Percentiles rank a stretch among this genome's conserved stretches.
Evolutionary conservation across 2,888 invertebrate genomes (phyloP).

Genomic region (Perizoma flavofasciatum): DNA sequence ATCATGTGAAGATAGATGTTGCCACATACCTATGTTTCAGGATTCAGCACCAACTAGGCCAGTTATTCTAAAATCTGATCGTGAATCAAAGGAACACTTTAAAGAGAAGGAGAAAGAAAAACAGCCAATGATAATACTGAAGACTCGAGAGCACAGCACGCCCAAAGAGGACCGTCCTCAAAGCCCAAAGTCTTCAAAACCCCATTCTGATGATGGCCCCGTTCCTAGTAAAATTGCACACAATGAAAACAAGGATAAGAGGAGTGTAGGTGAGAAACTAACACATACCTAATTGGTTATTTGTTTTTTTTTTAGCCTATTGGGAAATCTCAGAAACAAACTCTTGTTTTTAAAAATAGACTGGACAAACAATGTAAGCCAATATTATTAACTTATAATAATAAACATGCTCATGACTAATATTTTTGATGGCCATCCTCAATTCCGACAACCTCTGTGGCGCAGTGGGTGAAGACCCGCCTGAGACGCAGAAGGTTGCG

Average conservation of each 20-base stretch:
- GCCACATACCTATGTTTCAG: constrained; percentile 44
- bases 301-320: background rate
- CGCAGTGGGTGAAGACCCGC: no score
- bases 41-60: constrained; percentile 66
- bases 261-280: constrained; percentile 20
- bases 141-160: constrained; percentile 85
- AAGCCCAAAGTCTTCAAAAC: constrained; percentile 81
- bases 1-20: no score
- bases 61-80: constrained; percentile 77
- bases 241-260: constrained; percentile 78
- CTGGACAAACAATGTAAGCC: no score
- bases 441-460: no score
- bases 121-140: constrained; percentile 88
- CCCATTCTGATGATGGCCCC: constrained; percentile 62
- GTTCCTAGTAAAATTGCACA: constrained; percentile 76
- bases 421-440: no score
- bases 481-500: no score
- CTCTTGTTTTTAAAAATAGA: no score
- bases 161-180: constrained; percentile 83
- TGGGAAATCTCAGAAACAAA: no score
- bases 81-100: constrained; percentile 66
- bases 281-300: background rate
- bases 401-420: no score
- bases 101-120: constrained; percentile 79
- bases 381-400: no score